Percentiles rank a stretch among this genome's conserved stretches.
These are phyloP conservation scores for Hemichromis elongatus DNA, from an alignment of 2,113 vertebrate species.

Conservation along the genomic window DNA sequence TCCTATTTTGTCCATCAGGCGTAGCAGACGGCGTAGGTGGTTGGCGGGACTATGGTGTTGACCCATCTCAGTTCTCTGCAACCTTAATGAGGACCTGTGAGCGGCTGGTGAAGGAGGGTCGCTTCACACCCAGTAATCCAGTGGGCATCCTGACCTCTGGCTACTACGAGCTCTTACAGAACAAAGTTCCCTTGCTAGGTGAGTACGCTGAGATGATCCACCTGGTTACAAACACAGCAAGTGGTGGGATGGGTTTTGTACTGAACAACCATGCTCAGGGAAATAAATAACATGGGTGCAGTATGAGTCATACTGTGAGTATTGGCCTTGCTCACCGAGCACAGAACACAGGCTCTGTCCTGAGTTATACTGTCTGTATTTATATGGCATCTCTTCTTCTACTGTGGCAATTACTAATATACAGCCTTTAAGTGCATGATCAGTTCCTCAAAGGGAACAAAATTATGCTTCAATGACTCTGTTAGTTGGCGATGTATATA, in stretches of 20 bases:
- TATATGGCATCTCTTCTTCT: neutral
- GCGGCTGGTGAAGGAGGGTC: conserved; percentile 93
- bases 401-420: neutral
- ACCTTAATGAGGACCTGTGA: conserved; percentile 97
- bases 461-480: neutral
- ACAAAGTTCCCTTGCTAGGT: conserved; percentile 98
- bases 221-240: neutral
- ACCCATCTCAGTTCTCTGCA: conserved; percentile 97
- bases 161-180: conserved; percentile 95
- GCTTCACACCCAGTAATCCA: conserved; percentile 89
- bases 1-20: conserved; percentile 66
- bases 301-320: conserved; percentile 43
- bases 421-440: neutral
- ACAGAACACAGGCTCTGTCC: neutral
- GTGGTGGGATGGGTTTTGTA: neutral
- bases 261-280: neutral
- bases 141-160: conserved; percentile 93
- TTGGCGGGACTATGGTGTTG: conserved; percentile 98
- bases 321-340: neutral
- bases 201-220: conserved; percentile 52
- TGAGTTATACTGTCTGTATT: neutral
- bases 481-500: neutral
- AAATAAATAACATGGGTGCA: conserved; percentile 31
- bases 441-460: neutral
- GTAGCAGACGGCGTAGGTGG: conserved; percentile 97